phyloP scores from a whole-genome alignment of 2,888 invertebrate species.

The Melinaea marsaeus region DNA sequence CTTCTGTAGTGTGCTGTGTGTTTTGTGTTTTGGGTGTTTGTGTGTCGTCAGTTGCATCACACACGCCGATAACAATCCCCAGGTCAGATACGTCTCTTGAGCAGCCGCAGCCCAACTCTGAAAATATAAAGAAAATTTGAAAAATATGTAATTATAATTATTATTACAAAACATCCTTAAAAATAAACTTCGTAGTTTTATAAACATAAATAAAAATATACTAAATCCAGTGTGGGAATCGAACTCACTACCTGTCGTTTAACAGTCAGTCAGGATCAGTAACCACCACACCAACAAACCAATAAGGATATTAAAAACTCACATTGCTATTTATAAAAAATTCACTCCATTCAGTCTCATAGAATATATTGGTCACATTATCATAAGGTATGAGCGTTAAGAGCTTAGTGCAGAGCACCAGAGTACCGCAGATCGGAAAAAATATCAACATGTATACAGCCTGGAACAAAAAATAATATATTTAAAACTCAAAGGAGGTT shows the following conservation, averaged over 20 bases:
- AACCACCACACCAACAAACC: too few species aligned
- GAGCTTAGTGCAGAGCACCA: slow-evolving; percentile 85
- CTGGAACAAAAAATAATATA: slow-evolving; percentile 44
- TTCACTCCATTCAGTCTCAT: slow-evolving; percentile 89
- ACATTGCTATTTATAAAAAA: slow-evolving; percentile 91
- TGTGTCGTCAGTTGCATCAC: slow-evolving; percentile 89
- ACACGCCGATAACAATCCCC: slow-evolving; percentile 90
- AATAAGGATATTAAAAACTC: slow-evolving; percentile 29
- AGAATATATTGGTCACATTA: slow-evolving; percentile 83
- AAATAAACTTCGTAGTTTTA: too few species aligned
- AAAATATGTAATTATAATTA: background rate
- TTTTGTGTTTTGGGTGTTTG: slow-evolving; percentile 82
- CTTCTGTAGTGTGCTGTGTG: slow-evolving; percentile 61
- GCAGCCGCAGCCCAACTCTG: slow-evolving; percentile 93
- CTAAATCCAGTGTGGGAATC: too few species aligned
- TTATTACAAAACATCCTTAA: too few species aligned
- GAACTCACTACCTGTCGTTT: too few species aligned
- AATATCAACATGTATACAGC: slow-evolving; percentile 86
- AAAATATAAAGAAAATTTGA: background rate
- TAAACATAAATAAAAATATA: too few species aligned
- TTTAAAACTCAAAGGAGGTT: background rate
- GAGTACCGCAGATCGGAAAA: slow-evolving; percentile 85
- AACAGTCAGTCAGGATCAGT: too few species aligned
- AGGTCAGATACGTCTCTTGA: slow-evolving; percentile 91
- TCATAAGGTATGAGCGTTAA: slow-evolving; percentile 84